These are phyloP conservation scores for Peromyscus eremicus DNA, from an alignment of 2,797 vertebrate genomes.

Conservation along the genomic window DNA sequence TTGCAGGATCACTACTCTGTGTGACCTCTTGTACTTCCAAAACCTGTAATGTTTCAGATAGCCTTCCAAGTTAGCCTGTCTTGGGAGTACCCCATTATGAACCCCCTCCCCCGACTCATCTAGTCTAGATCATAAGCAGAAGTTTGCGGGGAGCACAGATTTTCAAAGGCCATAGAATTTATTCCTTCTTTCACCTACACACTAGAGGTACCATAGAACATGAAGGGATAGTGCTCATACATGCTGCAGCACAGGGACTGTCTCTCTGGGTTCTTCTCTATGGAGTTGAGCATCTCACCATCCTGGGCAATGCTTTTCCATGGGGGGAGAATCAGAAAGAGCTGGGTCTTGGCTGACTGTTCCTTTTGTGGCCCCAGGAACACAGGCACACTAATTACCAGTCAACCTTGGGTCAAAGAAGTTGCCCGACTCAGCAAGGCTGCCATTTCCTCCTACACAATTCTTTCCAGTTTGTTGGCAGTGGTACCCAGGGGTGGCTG, in stretches of 20 bases:
- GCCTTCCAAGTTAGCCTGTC: slow-evolving; percentile 28
- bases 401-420: slow-evolving; percentile 64
- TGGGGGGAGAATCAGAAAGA: neutral
- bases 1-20: neutral
- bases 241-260: neutral
- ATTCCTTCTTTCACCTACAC: slow-evolving; percentile 17
- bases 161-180: neutral
- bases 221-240: neutral
- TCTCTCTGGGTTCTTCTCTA: neutral
- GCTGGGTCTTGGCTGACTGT: neutral
- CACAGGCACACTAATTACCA: slow-evolving; percentile 28
- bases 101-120: too few relatives aligned
- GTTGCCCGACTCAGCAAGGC: slow-evolving; percentile 70
- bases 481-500: slow-evolving; percentile 65
- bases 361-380: slow-evolving; percentile 1
- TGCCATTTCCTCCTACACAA: slow-evolving; percentile 59
- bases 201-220: neutral
- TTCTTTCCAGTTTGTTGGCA: slow-evolving; percentile 71
- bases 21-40: neutral
- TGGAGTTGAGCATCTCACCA: neutral
- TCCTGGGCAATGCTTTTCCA: neutral
- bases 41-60: neutral
- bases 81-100: neutral
- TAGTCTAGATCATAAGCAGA: neutral
- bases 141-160: neutral